Evolutionary conservation across 2,113 vertebrate species (phyloP).

Genomic region (Barbus barbus): DNA sequence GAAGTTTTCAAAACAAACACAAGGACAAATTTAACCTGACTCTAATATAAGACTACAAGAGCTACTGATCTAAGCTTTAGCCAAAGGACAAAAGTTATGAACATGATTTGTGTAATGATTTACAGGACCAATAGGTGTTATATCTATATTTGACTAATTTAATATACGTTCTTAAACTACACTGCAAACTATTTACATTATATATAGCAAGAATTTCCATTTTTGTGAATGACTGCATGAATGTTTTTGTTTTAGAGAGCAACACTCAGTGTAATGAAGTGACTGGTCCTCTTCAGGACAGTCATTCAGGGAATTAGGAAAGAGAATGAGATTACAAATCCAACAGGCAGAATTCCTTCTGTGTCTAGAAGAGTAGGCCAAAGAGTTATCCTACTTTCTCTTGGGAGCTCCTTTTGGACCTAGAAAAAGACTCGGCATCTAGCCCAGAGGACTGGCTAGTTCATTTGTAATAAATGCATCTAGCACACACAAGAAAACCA

Average conservation of each 20-base stretch:
- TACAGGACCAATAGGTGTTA: not conserved
- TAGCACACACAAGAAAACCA: not conserved
- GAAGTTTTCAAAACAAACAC: slow-evolving; percentile 4
- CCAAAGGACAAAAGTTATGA: not conserved
- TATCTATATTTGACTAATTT: not conserved
- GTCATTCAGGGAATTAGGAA: slow-evolving; percentile 32
- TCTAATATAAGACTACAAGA: not conserved
- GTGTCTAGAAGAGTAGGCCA: not conserved
- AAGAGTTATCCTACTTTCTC: not conserved
- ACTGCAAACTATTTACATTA: not conserved
- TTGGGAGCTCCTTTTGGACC: not conserved
- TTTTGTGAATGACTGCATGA: not conserved
- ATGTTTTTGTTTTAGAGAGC: not conserved
- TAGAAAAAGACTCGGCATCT: not conserved
- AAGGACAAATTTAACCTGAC: not conserved
- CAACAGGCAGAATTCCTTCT: not conserved
- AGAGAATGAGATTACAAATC: slow-evolving; percentile 37
- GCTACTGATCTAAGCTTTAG: not conserved
- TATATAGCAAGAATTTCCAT: not conserved
- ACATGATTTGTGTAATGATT: not conserved
- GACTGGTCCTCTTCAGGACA: not conserved
- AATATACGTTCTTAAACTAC: not conserved
- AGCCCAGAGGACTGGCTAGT: slow-evolving; percentile 9
- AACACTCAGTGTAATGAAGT: not conserved
- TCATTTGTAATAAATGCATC: not conserved